A percentile compares a stretch with the other conserved stretches of the same genome.
phyloP scores from a whole-genome alignment of 1,140 invertebrate genomes.

The Leptinotarsa lineolata region DNA sequence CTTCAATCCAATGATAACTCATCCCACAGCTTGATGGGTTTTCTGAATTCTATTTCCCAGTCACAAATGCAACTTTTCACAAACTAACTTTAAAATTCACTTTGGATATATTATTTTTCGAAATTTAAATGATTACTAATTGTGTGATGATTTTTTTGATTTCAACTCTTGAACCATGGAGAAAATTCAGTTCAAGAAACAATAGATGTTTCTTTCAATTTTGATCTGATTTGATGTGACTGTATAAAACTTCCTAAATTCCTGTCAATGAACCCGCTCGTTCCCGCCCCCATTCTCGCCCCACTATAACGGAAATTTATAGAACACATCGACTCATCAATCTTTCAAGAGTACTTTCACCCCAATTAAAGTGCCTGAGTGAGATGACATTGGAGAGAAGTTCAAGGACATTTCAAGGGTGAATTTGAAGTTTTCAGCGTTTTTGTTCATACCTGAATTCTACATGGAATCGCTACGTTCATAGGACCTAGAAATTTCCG shows the following conservation, averaged over 20 bases:
- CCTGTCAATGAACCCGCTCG: neutral
- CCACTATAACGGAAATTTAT: neutral
- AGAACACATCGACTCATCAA: neutral
- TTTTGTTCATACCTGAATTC: neutral
- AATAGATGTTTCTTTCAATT: no score
- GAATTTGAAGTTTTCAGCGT: neutral
- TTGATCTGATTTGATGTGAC: no score
- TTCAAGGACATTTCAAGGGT: neutral
- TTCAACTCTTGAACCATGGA: no score
- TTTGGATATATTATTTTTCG: no score
- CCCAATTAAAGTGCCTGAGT: neutral
- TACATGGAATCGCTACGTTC: neutral
- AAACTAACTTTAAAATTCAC: no score
- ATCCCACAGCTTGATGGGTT: no score
- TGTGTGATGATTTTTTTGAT: no score
- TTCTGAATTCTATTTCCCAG: no score
- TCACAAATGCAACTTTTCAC: no score
- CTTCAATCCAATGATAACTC: no score
- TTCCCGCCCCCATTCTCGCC: neutral
- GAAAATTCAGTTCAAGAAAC: no score
- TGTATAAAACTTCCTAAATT: neutral
- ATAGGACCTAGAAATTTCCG: neutral
- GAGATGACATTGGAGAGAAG: neutral
- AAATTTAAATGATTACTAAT: no score
- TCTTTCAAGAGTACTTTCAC: neutral